Conservation (phyloP, 2,113 vertebrate genomes). For the Centropus unirufus region DNA sequence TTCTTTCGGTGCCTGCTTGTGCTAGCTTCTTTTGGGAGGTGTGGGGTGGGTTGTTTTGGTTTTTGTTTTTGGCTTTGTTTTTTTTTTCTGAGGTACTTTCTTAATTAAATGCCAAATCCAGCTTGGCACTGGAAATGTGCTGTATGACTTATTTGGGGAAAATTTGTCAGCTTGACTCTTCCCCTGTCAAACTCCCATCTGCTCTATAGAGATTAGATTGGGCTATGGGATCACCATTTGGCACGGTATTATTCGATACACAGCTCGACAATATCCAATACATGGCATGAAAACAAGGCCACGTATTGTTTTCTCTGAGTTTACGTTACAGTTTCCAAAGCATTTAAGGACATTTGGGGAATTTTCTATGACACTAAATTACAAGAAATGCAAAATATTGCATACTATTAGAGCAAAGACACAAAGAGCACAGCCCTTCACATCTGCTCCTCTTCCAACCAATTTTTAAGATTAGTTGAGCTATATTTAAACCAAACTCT, state of each 20-base stretch:
- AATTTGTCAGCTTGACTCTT: constrained; percentile 63
- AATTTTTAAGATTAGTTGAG: neutral
- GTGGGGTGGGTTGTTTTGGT: neutral
- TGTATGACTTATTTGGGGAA: constrained; percentile 50
- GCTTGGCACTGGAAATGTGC: constrained; percentile 27
- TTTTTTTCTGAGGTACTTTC: constrained; percentile 14
- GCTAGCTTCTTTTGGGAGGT: neutral
- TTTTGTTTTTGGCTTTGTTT: neutral
- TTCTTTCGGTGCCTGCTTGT: accelerated
- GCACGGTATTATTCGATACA: neutral
- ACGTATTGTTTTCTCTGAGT: constrained; percentile 5
- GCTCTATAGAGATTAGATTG: constrained; percentile 55
- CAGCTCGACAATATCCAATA: neutral
- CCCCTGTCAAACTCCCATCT: constrained; percentile 48
- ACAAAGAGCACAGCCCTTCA: neutral
- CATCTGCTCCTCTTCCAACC: neutral
- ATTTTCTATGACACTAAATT: neutral
- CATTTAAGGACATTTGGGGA: neutral
- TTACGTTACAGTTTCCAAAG: neutral
- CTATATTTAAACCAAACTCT: neutral
- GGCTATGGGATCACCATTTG: constrained; percentile 40
- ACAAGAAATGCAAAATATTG: neutral
- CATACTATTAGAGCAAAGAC: neutral
- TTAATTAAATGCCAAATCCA: constrained; percentile 68
- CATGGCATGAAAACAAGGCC: neutral